phyloP scores from a whole-genome alignment of 2,888 invertebrate genomes.

The Agrochola macilenta region DNA sequence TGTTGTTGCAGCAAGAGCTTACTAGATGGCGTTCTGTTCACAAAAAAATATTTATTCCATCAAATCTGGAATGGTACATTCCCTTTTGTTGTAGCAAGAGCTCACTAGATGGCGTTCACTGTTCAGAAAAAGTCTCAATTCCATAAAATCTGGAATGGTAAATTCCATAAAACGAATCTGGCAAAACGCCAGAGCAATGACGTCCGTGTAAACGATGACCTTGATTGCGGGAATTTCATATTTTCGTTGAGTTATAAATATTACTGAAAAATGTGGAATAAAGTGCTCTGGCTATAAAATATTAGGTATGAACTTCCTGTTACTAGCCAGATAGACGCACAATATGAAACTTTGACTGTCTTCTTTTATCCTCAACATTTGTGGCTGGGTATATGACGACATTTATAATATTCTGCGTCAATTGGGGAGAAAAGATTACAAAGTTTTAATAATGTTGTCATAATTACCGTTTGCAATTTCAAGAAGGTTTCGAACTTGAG shows the following conservation, averaged over 20 bases:
- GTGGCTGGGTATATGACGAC: not conserved
- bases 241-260: constrained; percentile 23
- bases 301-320: constrained; percentile 3
- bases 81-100: not conserved
- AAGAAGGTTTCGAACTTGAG: constrained; percentile 93
- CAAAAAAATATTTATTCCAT: constrained; percentile 11
- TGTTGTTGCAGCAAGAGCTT: not conserved
- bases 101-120: constrained; percentile 45
- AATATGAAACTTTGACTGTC: not conserved
- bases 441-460: too few species aligned
- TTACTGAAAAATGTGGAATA: constrained; percentile 28
- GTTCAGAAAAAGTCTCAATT: not conserved
- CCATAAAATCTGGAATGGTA: constrained; percentile 19
- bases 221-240: constrained; percentile 18
- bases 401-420: not conserved
- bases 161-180: constrained; percentile 44
- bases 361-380: not conserved
- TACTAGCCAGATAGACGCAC: not conserved
- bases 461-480: constrained; percentile 91
- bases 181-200: constrained; percentile 49
- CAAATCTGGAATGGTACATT: constrained; percentile 27
- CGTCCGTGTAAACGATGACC: constrained; percentile 23
- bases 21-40: constrained; percentile 47
- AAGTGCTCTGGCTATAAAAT: not conserved
- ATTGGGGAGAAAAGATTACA: not conserved